Evolutionary conservation across 1,140 invertebrate genomes (phyloP).

Genomic region (Dufourea novaeangliae): DNA sequence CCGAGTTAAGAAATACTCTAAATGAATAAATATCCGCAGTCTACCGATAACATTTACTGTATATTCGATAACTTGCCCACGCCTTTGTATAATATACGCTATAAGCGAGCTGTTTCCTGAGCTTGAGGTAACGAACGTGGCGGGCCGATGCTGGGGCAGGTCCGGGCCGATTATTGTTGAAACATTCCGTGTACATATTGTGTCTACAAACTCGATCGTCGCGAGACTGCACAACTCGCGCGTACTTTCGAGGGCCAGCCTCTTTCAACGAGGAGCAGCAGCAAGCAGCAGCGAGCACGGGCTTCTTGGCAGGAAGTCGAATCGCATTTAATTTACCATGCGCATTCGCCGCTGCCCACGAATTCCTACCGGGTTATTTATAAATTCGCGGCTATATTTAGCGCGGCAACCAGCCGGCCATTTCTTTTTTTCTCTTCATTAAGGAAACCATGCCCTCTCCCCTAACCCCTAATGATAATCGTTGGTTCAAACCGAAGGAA

Average conservation of each 20-base stretch:
- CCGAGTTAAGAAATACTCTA: too few relatives aligned
- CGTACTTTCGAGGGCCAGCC: too few relatives aligned
- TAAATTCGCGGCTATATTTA: conserved; percentile 31
- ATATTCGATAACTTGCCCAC: too few relatives aligned
- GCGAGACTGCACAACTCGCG: conserved; percentile 27
- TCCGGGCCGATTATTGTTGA: conserved; percentile 46
- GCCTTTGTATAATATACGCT: too few relatives aligned
- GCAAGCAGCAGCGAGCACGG: too few relatives aligned
- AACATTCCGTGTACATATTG: conserved; percentile 56
- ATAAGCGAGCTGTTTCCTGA: conserved; percentile 1
- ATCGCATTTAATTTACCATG: conserved; percentile 46
- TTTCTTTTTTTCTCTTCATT: not conserved
- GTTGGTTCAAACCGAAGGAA: too few relatives aligned
- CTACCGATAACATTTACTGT: too few relatives aligned
- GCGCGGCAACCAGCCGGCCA: not conserved
- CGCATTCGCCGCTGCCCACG: conserved; percentile 32
- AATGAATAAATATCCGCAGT: too few relatives aligned
- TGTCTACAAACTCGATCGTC: conserved; percentile 53
- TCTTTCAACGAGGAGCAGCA: too few relatives aligned
- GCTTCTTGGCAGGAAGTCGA: conserved; percentile 47
- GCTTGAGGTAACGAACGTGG: not conserved
- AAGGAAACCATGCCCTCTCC: not conserved
- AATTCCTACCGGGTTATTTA: conserved; percentile 43
- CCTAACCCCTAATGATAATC: too few relatives aligned
- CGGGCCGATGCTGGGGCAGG: conserved; percentile 23